Evolutionary conservation across 2,113 vertebrate genomes (phyloP).

Genomic region (Myotis lucifugus): DNA sequence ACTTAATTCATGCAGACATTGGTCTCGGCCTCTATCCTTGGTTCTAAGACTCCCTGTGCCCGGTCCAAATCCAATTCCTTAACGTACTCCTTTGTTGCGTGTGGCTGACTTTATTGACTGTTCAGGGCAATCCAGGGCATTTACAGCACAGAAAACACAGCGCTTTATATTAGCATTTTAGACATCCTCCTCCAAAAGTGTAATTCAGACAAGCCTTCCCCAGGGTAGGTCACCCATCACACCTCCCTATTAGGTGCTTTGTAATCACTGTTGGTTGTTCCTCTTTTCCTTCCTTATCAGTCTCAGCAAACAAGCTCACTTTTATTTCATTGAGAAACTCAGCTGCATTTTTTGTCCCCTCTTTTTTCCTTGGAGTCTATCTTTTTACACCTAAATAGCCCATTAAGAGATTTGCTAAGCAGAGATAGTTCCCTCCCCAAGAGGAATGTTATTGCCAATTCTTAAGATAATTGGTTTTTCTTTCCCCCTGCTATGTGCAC

Average conservation of each 20-base stretch:
- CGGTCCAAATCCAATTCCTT: neutral
- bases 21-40: neutral
- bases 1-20: neutral
- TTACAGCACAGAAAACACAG: neutral
- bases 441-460: neutral
- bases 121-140: neutral
- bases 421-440: neutral
- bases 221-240: too few species aligned
- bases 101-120: neutral
- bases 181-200: neutral
- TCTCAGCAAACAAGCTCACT: neutral
- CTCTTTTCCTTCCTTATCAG: neutral
- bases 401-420: neutral
- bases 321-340: neutral
- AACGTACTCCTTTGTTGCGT: neutral
- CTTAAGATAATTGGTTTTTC: neutral
- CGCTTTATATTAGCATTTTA: neutral
- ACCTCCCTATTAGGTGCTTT: neutral
- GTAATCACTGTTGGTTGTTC: neutral
- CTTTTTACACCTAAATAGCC: neutral
- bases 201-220: too few species aligned
- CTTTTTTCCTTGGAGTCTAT: neutral
- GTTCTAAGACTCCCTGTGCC: neutral
- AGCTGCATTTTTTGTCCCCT: neutral
- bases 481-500: neutral